Conservation (phyloP, 2,113 vertebrate species). For the Polypterus senegalus region DNA sequence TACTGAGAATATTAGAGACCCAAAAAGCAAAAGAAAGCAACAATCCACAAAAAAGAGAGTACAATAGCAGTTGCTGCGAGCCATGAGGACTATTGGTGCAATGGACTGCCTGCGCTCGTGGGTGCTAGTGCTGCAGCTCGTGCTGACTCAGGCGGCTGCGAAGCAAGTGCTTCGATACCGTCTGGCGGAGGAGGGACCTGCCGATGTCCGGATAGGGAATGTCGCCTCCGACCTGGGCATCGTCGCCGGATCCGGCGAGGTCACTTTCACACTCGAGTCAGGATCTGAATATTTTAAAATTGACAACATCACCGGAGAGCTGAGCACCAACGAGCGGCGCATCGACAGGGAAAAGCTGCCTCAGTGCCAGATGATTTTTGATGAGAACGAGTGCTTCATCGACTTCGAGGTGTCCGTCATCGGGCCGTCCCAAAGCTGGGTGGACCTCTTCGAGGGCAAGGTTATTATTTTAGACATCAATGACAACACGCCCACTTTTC, state of each 20-base stretch:
- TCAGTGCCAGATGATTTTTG: constrained; percentile 98
- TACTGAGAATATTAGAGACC: too few relatives aligned
- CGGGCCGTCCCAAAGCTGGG: constrained; percentile 94
- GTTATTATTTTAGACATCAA: constrained; percentile 94
- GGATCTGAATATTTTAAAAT: constrained; percentile 96
- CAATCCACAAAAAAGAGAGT: too few relatives aligned
- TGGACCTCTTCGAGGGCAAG: constrained; percentile 92
- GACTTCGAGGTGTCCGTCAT: constrained; percentile 98
- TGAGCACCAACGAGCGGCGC: constrained; percentile 88
- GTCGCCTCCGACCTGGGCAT: constrained; percentile 88
- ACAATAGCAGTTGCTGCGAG: constrained; percentile 14
- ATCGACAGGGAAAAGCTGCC: constrained; percentile 95
- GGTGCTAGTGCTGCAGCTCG: constrained; percentile 61
- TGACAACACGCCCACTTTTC: constrained; percentile 95
- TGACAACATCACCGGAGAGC: constrained; percentile 94
- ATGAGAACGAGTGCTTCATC: constrained; percentile 94
- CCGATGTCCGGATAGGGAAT: constrained; percentile 87
- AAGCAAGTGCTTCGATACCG: constrained; percentile 92
- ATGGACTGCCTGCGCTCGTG: constrained; percentile 65
- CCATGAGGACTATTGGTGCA: constrained; percentile 56
- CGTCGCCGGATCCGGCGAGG: constrained; percentile 80
- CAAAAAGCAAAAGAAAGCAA: too few relatives aligned
- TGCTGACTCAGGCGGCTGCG: constrained; percentile 73
- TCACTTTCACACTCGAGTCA: constrained; percentile 94
- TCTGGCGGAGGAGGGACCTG: constrained; percentile 83